Base-by-base conservation (phyloP, 1,140 invertebrate genomes). In the Drosophila melanogaster region DNA sequence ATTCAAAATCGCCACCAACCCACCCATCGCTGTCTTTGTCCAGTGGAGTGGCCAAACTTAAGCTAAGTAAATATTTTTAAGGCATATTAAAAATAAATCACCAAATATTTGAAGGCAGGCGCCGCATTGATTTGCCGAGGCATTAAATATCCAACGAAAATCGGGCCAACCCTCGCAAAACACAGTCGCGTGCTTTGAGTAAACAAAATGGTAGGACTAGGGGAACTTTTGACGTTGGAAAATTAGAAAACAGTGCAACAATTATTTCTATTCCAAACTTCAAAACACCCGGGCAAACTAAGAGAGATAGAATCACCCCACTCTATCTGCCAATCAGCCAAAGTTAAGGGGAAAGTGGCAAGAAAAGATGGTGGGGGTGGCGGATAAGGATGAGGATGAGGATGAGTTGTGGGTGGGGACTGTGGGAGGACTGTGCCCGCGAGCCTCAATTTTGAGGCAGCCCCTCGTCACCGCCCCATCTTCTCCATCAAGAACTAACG, bases 31-130 rank as follows among this genome's bases (percentile, higher is more conserved):
- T 50, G 26, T 17, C 22, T 10, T 6, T 24, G 51, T 12, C 50
- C 33, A 57, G 4, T 66, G 33, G 72, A 58, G 61, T 76, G 72
- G 69, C 46, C 60, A 26, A 60, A 81, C 72, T 84, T 73, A 74
- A 76, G 79, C 75, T 76, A 71, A 81, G 85, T 80, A 77, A 89
- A 89, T 89, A 89, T 89, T 89, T 89, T 76, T 77, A 79, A 64
- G 64, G 84, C 85, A 89, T 80, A 89, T 89, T 89, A 89, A 89
- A 89, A 89, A 80, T 77, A 73, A 84, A 89, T 89, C 84, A 90
- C 55, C 77, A 72, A 83, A 79, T 84, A 84, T 89, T 84, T 77
- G 67, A 81, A 83, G 56, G 70, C 75, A 70, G 76, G 15, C 38
- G 53, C 30, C 43, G 38, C 47, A 74, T 55, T 80, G 77, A 65